Evolutionary conservation across 2,888 invertebrate genomes (phyloP), one percentile per base, ranked within the genome.

Genomic region (Drymonia ruficornis): DNA sequence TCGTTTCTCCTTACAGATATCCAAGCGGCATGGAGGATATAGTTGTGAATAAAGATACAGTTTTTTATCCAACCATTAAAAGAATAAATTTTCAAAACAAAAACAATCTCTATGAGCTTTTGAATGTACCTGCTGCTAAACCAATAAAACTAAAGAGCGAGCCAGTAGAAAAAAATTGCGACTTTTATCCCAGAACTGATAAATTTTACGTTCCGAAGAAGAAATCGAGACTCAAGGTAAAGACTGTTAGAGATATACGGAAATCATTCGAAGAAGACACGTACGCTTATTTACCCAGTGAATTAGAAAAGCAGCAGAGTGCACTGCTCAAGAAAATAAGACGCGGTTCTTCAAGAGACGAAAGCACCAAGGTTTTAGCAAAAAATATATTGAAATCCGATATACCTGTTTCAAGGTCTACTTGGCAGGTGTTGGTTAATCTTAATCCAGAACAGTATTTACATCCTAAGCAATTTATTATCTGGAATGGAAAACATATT

Each of bases 381-480:
- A 80, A 69, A 70, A 84, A 76, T 56, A 72, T 91, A 23, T 68
- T 93, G 44, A 79, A 76, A 50, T 67, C 72, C 50, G 78, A 83
- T 59, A 69, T 67, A 40, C 89, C 92, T 23, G 69, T 90, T 56
- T 81, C 83, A 23, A 86, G 83, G 68, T 63, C 81, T n/a, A 70
- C 84, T 15, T 92, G 91, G 91, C 86, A 90, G 78, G 91, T 92
- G 87, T 62, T 91, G 45, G 80, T 78, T 61, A 89, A 91, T 74
- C 71, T 92, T 31, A 92, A 92, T 65, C 87, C 89, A 23, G 76
- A 85, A 53, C 67, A 68, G 13, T 72, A 84, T 52, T 49, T 53
- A 38, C 59, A 86, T 72, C 53, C 82, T 15, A 76, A 73, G 43
- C 92, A 91, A 62, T 89, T 71, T 72, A 78, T 90, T 56, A 65